Percentiles rank a stretch among this genome's conserved stretches.
phyloP scores from a whole-genome alignment of 30 jellyfish, hydroid and myxozoan species.

The Cassiopea xamachana region DNA sequence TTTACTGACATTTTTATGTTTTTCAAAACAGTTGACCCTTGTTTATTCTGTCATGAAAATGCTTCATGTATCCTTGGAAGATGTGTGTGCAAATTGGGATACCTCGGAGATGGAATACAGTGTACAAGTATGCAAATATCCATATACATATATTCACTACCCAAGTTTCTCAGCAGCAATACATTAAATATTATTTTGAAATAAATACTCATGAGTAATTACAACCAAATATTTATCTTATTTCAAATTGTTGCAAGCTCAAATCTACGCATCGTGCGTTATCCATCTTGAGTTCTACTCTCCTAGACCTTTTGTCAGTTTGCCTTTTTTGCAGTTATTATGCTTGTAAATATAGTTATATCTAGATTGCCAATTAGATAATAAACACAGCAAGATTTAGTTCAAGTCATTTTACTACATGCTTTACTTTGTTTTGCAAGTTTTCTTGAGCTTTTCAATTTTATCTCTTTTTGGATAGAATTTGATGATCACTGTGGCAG shows the following conservation, averaged over 20 bases:
- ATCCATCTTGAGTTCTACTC: no score
- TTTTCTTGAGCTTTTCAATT: neutral
- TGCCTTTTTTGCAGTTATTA: no score
- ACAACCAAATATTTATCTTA: no score
- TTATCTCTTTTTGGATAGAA: neutral
- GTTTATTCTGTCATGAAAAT: constrained; percentile 83
- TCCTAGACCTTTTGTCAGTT: no score
- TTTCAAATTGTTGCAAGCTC: no score
- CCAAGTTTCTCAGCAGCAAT: no score
- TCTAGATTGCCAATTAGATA: no score
- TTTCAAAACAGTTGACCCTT: constrained; percentile 57
- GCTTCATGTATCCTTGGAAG: constrained; percentile 75
- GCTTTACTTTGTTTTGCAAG: neutral
- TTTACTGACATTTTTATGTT: neutral
- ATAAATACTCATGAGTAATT: no score
- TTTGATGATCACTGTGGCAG: constrained; percentile 42
- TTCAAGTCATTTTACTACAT: neutral
- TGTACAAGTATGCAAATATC: constrained; percentile 55
- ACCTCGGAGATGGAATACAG: constrained; percentile 83
- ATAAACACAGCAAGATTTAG: neutral
- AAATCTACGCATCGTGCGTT: no score
- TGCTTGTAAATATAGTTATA: no score
- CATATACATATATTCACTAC: no score
- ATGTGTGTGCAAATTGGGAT: constrained; percentile 85
- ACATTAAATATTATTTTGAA: no score